phyloP scores from a whole-genome alignment of 2,797 vertebrate genomes.

The Varecia variegata region DNA sequence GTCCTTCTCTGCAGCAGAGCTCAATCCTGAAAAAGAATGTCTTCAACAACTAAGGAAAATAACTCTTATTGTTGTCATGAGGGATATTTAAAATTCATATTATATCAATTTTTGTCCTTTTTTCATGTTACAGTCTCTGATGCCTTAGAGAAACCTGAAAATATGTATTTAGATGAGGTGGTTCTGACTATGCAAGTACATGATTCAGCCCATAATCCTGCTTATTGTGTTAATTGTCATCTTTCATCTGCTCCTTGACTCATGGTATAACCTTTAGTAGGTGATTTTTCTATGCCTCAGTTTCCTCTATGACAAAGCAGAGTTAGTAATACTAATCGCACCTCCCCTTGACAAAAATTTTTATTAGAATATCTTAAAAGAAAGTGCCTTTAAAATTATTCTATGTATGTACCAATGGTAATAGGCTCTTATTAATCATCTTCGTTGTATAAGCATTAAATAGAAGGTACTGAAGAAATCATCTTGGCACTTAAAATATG shows the following conservation, averaged over 20 bases:
- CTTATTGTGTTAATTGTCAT: neutral
- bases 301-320: slow-evolving; percentile 60
- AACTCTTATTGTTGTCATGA: neutral
- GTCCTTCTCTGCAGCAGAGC: neutral
- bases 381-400: slow-evolving; percentile 34
- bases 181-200: slow-evolving; percentile 16
- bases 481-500: neutral
- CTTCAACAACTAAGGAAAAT: neutral
- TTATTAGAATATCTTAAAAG: slow-evolving; percentile 15
- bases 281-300: slow-evolving; percentile 53
- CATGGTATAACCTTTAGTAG: slow-evolving; percentile 61
- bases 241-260: slow-evolving; percentile 55
- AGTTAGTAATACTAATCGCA: slow-evolving; percentile 27
- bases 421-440: slow-evolving; percentile 43
- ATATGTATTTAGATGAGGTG: neutral
- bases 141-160: neutral
- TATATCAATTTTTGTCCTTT: neutral
- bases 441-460: neutral
- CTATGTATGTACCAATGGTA: neutral
- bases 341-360: neutral
- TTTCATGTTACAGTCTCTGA: neutral
- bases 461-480: slow-evolving; percentile 3
- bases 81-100: neutral
- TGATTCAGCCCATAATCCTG: slow-evolving; percentile 42
- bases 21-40: neutral